Base-by-base conservation (phyloP, 1,140 invertebrate species). In the Monomorium pharaonis region DNA sequence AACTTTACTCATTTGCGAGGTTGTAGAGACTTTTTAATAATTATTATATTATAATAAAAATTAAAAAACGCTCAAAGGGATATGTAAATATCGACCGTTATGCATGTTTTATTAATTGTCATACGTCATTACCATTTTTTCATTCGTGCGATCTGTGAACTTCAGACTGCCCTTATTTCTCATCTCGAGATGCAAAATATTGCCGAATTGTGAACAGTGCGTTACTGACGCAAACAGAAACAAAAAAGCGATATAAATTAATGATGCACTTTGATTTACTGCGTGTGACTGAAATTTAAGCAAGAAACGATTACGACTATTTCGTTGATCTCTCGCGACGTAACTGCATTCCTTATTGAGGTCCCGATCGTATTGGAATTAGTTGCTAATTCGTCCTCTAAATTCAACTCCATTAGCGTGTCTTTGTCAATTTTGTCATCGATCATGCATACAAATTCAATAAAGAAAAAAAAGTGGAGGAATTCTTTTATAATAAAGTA, bases 351-450 rank as follows among this genome's bases (percentile, higher is more conserved):
- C 83, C 78, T 84, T 44, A 84, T 75, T 27, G 30, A 76, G 21
- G 33, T 69, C 60, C 42, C 21, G 33, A 86, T 88, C 51, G 12
- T 33, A 72, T 89, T 63, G 72, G 12, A 47, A 21, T 14, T n/a
- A 7, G 60, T 54, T 56, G 87, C 87, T 89, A 89, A 89, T 88
- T 77, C 16, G 49, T 86, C 24, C 84, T 76, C 72, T 88, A 86
- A 89, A 83, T 88, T 69, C 47, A 12, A 44, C 60, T 33, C 63
- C 37, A 76, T 89, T 89, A 89, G 70, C 54, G 18, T n/a, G 37
- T 54, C 27, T 27, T 18, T 58, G 47, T 49, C 51, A 84, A 44
- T 12, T 4, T 56, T 58, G 18, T 56, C 30, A 44, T 74, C n/a
- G n/a, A 69, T 37, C 21, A 10, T 27, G 7, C 2, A 1, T 63